Percentiles rank a stretch among this genome's conserved stretches.
These are phyloP conservation scores for Psammodynastes pulverulentus DNA, from an alignment of 2,113 vertebrate genomes.

Conservation along the genomic window DNA sequence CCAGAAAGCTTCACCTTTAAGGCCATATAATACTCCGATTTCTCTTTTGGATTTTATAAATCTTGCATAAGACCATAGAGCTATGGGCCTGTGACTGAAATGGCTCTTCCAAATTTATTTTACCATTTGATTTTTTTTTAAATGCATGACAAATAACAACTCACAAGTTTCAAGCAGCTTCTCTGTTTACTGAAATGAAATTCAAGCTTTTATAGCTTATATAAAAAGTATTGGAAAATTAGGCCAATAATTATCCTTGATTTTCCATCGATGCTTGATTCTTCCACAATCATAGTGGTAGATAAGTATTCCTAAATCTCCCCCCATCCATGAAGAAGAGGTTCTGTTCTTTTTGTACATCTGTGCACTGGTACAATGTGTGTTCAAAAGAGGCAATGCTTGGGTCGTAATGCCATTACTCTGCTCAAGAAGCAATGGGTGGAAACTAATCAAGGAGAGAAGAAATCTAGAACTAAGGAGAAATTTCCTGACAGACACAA, in stretches of 20 bases:
- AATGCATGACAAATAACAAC: not conserved
- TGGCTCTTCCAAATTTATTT: not conserved
- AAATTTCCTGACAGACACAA: not conserved
- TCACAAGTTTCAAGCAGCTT: not conserved
- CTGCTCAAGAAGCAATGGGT: not conserved
- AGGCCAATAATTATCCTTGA: not conserved
- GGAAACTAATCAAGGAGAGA: not conserved
- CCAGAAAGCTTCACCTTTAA: not conserved
- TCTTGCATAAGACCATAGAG: not conserved
- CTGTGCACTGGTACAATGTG: not conserved
- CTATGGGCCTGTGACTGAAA: not conserved
- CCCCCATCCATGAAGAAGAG: not conserved
- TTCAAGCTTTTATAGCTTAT: not conserved
- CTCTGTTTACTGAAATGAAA: not conserved
- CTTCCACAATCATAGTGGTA: not conserved
- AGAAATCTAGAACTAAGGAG: not conserved
- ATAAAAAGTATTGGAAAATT: not conserved
- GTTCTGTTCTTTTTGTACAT: not conserved
- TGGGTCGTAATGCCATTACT: not conserved
- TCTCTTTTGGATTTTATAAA: not conserved
- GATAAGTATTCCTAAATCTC: not conserved
- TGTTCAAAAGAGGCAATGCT: not conserved
- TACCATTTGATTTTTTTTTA: not conserved
- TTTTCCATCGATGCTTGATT: not conserved
- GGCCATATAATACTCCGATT: not conserved